Base-by-base conservation (phyloP, 2,888 invertebrate genomes). In the Agrochola litura region DNA sequence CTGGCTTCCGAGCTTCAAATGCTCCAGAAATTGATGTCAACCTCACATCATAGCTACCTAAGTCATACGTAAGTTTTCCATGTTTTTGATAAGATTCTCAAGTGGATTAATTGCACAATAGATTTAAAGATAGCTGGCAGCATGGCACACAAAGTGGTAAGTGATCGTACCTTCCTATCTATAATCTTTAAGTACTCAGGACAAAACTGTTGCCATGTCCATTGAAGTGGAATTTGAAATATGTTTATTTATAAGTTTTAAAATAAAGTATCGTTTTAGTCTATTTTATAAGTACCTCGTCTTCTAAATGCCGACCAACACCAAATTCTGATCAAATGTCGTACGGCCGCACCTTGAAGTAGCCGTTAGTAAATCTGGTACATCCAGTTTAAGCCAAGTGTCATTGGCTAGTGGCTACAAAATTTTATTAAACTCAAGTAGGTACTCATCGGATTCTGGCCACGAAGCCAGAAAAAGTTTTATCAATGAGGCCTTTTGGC, bases 301-400 rank as follows among this genome's bases (percentile, higher is more conserved):
- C 65, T 72, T 71, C 37, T 65, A 83, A 76, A 83, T 64, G 30
- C 30, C 60, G 60, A 54, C 12, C 2, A 37, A 79, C 79, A 77
- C 41, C 69, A 71, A 77, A 74, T 76, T 73, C 61, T 56, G 75
- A 67, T 78, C 77, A 78, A 85, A 80, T 76, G 70, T 85, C 69
- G 67, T 41, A n/a, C 12, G 64, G 74, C 83, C 83, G 63, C 80
- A 52, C 85, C 85, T 75, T 76, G 22, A 41, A 46, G 41, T 73
- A 52, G 73, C 66, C 61, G 79, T 78, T 84, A 73, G 46, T 41
- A 66, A 79, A 82, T 75, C 75, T 75, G 60, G 67, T 72, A 68
- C 67, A 66, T 70, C 72, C 69, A 83, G 65, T 83, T 83, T 68
- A 52, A 61, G n/a, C 49, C 22, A 71, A 74, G 6, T 68, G 41